Evolutionary conservation across 1,140 invertebrate genomes (phyloP).

Genomic region (Drosophila tsacasi): DNA sequence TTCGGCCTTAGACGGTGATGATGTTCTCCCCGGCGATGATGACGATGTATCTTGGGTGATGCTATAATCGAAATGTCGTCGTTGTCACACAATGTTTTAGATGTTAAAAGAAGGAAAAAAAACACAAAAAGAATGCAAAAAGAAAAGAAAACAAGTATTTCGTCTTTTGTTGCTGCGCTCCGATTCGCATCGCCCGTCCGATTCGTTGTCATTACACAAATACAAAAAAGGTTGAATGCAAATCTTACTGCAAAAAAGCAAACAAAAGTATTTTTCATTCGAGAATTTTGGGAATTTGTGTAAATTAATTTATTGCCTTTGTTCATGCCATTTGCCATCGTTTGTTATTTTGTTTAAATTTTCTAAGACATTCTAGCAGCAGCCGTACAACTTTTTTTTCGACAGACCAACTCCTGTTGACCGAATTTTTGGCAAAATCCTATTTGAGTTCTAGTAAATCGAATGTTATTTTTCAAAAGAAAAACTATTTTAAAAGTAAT

Average conservation of each 20-base stretch:
- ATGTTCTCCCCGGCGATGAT: conserved; percentile 19
- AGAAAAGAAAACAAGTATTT: conserved; percentile 31
- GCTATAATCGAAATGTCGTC: conserved; percentile 79
- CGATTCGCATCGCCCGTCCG: conserved; percentile 67
- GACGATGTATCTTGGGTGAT: conserved; percentile 52
- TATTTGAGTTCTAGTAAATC: background rate
- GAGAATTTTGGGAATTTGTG: conserved; percentile 70
- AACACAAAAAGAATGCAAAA: background rate
- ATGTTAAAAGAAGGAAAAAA: conserved; percentile 7
- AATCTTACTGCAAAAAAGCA: conserved; percentile 44
- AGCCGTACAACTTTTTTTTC: background rate
- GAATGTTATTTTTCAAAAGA: conserved; percentile 1
- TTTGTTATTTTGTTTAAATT: conserved; percentile 44
- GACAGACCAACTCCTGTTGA: conserved; percentile 4
- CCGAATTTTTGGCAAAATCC: conserved; percentile 6
- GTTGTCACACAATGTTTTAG: conserved; percentile 36
- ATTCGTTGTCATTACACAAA: conserved; percentile 42
- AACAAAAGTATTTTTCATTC: conserved; percentile 48
- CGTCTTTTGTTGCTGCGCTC: conserved; percentile 59
- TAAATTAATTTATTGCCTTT: conserved; percentile 76
- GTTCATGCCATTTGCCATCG: conserved; percentile 61
- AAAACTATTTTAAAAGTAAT: background rate
- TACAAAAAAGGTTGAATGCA: conserved; percentile 26
- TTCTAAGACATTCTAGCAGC: conserved; percentile 34
- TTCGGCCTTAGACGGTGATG: conserved; percentile 15